Evolutionary conservation across 1,140 invertebrate species (phyloP).

Genomic region (Papilio polyxenes): DNA sequence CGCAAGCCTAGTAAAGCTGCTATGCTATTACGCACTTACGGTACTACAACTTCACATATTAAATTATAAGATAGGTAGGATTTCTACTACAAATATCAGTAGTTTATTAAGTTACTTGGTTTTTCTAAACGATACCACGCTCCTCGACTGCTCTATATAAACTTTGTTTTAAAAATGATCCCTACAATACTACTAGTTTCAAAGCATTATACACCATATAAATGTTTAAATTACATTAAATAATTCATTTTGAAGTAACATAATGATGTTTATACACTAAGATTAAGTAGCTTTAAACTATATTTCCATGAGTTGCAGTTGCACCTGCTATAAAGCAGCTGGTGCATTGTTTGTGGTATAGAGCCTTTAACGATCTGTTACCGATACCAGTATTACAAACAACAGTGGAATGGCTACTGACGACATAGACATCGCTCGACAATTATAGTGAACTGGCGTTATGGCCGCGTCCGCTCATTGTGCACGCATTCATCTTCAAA

Average conservation of each 20-base stretch:
- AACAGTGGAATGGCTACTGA: conserved; percentile 45
- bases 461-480: conserved; percentile 74
- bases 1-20: background rate
- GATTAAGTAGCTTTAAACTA: background rate
- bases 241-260: no score
- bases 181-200: no score
- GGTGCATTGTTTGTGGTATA: background rate
- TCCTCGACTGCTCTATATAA: no score
- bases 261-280: background rate
- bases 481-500: conserved; percentile 58
- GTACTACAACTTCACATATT: background rate
- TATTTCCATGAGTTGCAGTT: background rate
- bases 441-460: conserved; percentile 58
- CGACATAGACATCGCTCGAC: conserved; percentile 42
- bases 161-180: no score
- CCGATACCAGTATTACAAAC: conserved; percentile 38
- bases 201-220: no score
- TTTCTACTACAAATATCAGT: no score
- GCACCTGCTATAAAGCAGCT: conserved; percentile 1
- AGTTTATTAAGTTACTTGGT: no score
- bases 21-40: background rate
- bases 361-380: conserved; percentile 32
- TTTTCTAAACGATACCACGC: no score
- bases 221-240: no score
- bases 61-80: no score